Percentiles rank a stretch among this genome's conserved stretches.
These are phyloP conservation scores for Orius insidiosus DNA, from an alignment of 1,140 invertebrate genomes.

Conservation along the genomic window DNA sequence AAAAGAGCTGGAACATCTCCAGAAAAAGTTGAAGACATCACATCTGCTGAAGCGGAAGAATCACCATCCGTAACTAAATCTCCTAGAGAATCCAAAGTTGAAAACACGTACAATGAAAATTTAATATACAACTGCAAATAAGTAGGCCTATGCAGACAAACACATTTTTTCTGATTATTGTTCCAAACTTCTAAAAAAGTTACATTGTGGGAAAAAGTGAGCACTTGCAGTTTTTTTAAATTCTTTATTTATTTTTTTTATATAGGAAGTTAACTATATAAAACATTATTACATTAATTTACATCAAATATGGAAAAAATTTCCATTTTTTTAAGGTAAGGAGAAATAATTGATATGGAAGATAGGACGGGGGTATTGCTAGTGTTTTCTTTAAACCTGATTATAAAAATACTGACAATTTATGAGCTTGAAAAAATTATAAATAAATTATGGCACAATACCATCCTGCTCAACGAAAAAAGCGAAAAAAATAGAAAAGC, in stretches of 20 bases:
- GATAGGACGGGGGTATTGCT: too few relatives aligned
- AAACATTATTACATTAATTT: slow-evolving; percentile 4
- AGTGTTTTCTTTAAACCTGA: too few relatives aligned
- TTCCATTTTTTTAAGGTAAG: background rate
- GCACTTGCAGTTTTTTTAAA: slow-evolving; percentile 8
- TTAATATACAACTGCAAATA: slow-evolving; percentile 18
- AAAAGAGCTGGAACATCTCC: too few relatives aligned
- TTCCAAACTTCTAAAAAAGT: slow-evolving; percentile 11
- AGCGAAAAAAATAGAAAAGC: too few relatives aligned
- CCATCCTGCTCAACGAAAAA: too few relatives aligned
- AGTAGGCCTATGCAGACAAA: slow-evolving; percentile 17
- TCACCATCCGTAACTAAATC: too few relatives aligned
- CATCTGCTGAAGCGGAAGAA: too few relatives aligned
- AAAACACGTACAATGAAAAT: slow-evolving; percentile 16
- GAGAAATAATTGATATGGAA: background rate
- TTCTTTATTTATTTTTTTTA: background rate
- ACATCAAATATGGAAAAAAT: background rate
- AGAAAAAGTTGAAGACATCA: too few relatives aligned
- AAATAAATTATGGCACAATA: too few relatives aligned
- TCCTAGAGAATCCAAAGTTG: background rate
- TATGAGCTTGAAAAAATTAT: too few relatives aligned
- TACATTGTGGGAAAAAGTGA: slow-evolving; percentile 12
- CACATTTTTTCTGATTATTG: slow-evolving; percentile 7
- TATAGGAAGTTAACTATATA: slow-evolving; percentile 6
- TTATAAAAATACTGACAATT: too few relatives aligned